These are phyloP conservation scores for Ooceraea biroi DNA, from an alignment of 1,140 invertebrate genomes.

Conservation along the genomic window DNA sequence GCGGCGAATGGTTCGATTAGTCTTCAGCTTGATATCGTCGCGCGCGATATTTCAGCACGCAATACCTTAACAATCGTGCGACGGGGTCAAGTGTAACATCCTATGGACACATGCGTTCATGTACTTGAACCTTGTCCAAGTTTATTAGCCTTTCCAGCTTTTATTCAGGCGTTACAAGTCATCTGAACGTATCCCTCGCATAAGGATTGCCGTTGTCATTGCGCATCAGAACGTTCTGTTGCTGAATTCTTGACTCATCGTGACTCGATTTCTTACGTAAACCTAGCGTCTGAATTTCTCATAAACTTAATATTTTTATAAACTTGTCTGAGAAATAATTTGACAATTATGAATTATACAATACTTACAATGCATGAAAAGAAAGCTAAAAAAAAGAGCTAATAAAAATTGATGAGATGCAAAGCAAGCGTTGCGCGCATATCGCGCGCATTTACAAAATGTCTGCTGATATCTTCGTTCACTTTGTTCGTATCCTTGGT, in stretches of 20 bases:
- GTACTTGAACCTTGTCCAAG: constrained; percentile 17
- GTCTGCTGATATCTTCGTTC: not conserved
- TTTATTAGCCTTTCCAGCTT: constrained; percentile 30
- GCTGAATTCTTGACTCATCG: not conserved
- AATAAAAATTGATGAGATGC: too few species aligned
- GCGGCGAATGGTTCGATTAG: not conserved
- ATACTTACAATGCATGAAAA: too few species aligned
- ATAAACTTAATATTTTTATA: too few species aligned
- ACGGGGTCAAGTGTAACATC: not conserved
- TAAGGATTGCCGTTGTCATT: not conserved
- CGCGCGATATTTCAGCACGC: constrained; percentile 3
- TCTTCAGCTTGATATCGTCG: constrained; percentile 10
- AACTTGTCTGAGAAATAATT: too few species aligned
- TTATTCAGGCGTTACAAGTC: not conserved
- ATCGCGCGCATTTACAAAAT: not conserved
- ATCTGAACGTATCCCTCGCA: not conserved
- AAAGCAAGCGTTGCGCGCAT: too few species aligned
- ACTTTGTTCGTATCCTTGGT: constrained; percentile 7
- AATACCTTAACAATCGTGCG: not conserved
- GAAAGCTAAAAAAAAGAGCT: too few species aligned
- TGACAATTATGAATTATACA: too few species aligned
- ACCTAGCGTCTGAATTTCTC: not conserved
- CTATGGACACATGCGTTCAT: not conserved
- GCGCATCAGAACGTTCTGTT: not conserved
- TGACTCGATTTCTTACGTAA: not conserved